Conservation (phyloP, 2,113 vertebrate genomes). For the Onychorhynchus coronatus region DNA sequence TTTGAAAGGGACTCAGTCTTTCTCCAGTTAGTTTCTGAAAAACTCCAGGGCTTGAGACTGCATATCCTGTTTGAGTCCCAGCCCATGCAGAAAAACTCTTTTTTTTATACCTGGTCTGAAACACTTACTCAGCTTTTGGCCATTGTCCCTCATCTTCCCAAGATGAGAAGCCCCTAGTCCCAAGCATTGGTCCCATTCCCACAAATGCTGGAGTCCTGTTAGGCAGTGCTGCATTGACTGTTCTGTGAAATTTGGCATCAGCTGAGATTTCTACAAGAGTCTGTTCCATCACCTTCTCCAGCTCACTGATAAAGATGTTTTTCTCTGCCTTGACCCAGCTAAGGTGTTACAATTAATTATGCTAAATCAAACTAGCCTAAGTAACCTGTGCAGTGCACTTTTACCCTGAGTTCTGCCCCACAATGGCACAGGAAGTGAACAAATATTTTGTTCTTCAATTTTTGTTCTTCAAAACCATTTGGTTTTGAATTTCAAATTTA, state of each 20-base stretch:
- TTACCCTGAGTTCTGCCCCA: neutral
- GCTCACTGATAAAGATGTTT: neutral
- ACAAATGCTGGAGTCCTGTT: neutral
- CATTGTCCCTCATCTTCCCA: neutral
- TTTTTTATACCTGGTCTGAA: neutral
- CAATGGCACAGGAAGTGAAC: neutral
- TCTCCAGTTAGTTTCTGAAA: neutral
- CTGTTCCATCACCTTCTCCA: neutral
- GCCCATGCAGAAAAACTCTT: neutral
- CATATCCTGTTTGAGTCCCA: neutral
- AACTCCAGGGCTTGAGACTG: neutral
- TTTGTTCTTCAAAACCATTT: no score
- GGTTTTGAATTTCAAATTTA: neutral
- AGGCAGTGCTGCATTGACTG: neutral
- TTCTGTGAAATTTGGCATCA: neutral
- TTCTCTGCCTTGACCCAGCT: neutral
- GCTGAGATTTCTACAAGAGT: neutral
- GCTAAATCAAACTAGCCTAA: neutral
- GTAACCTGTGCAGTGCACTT: neutral
- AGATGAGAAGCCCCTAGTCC: accelerated
- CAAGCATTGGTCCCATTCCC: neutral
- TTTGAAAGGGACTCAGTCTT: neutral
- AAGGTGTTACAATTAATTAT: neutral
- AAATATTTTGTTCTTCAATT: neutral
- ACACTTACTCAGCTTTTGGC: neutral